phyloP scores from a whole-genome alignment of 2,113 vertebrate genomes.

The Machaerirhynchus nigripectus region DNA sequence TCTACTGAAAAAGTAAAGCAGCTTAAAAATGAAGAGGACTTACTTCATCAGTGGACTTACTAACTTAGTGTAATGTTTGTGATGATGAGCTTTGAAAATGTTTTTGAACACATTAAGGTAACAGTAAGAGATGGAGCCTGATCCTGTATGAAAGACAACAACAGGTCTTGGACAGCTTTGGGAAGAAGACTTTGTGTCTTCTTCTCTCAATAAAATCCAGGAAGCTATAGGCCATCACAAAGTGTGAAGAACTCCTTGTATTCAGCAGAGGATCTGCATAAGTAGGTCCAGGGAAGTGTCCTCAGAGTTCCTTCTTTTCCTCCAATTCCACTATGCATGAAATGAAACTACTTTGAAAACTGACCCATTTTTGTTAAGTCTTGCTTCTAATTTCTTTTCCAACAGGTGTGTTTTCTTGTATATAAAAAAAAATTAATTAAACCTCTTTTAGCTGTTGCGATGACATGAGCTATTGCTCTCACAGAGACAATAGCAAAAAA shows the following conservation, averaged over 20 bases:
- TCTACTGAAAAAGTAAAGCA: not conserved
- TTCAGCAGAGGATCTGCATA: not conserved
- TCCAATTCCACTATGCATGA: not conserved
- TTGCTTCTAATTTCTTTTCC: not conserved
- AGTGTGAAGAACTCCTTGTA: not conserved
- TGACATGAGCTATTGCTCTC: accelerated
- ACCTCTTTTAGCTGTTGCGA: not conserved
- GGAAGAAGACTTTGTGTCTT: not conserved
- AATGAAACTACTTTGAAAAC: not conserved
- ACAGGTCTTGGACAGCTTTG: not conserved
- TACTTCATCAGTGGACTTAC: not conserved
- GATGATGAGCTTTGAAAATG: not conserved
- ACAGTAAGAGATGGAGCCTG: not conserved
- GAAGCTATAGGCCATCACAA: not conserved
- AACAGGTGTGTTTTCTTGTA: not conserved
- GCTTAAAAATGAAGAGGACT: not conserved
- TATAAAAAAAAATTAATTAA: not conserved
- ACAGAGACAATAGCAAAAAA: not conserved
- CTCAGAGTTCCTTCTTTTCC: not conserved
- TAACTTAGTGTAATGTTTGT: not conserved
- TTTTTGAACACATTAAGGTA: not conserved
- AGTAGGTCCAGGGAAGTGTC: not conserved
- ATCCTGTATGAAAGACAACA: not conserved
- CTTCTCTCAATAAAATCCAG: not conserved
- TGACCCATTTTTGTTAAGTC: not conserved